These are phyloP conservation scores for Melanocharis versteri DNA, from an alignment of 2,113 vertebrate species.

Conservation along the genomic window DNA sequence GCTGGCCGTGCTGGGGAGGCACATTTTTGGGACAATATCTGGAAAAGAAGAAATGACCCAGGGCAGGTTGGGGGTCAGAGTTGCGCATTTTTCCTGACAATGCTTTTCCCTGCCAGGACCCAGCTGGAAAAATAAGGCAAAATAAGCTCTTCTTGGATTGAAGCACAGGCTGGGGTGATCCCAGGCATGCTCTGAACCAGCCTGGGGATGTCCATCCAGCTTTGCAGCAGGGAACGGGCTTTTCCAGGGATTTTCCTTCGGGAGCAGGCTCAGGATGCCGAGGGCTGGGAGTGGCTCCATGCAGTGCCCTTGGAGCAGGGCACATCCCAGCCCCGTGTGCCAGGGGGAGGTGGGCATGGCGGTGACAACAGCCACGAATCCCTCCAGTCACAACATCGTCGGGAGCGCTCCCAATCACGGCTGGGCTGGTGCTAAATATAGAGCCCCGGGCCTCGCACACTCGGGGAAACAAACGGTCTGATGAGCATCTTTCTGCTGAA, in stretches of 20 bases:
- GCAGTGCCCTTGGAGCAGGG: background rate
- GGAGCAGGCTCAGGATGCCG: background rate
- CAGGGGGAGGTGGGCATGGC: background rate
- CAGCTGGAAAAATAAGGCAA: background rate
- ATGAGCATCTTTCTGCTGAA: conserved; percentile 48
- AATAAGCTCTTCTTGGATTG: background rate
- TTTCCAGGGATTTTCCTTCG: background rate
- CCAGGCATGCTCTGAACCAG: background rate
- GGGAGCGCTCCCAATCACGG: background rate
- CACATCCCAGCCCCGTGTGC: fast-evolving
- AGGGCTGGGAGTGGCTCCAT: background rate
- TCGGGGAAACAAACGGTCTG: conserved; percentile 49
- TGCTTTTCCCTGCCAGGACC: background rate
- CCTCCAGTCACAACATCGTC: background rate
- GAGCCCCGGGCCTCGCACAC: background rate
- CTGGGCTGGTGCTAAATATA: conserved; percentile 50
- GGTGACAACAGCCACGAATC: background rate
- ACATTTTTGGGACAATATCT: background rate
- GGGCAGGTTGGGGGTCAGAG: fast-evolving
- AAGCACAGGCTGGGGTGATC: background rate
- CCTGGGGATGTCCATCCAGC: background rate
- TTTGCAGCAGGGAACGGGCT: fast-evolving
- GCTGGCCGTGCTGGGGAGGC: background rate
- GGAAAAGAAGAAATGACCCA: background rate
- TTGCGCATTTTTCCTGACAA: fast-evolving